These are phyloP conservation scores for Oscheius sp. DNA, from an alignment of 2,888 invertebrate genomes.

Conservation along the genomic window DNA sequence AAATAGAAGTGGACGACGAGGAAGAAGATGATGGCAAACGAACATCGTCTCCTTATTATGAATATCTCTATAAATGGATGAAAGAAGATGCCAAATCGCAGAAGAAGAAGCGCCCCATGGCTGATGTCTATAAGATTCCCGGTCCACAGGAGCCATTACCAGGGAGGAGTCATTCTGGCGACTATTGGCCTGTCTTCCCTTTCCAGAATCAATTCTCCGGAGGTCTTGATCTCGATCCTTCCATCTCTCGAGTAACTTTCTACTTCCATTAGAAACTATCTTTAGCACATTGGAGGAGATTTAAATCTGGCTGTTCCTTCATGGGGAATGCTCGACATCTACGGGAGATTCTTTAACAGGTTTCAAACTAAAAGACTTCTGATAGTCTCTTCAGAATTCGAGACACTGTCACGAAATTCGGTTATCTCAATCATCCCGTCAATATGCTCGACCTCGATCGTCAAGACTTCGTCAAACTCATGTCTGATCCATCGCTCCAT, in stretches of 20 bases:
- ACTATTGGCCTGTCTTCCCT: constrained; percentile 63
- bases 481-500: constrained; percentile 51
- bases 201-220: constrained; percentile 61
- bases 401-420: constrained; percentile 58
- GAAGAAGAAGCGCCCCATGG: constrained; percentile 37
- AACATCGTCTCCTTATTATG: constrained; percentile 6
- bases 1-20: neutral
- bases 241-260: constrained; percentile 52
- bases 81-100: constrained; percentile 44
- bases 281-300: constrained; percentile 64
- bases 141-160: constrained; percentile 62
- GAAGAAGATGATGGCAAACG: constrained; percentile 14
- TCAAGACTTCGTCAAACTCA: constrained; percentile 56
- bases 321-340: constrained; percentile 62
- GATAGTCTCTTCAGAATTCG: constrained; percentile 32
- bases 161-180: constrained; percentile 54
- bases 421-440: constrained; percentile 61
- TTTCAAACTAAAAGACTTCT: neutral
- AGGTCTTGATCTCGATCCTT: constrained; percentile 61
- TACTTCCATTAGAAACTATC: neutral
- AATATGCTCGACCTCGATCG: constrained; percentile 62
- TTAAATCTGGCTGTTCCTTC: constrained; percentile 61
- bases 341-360: constrained; percentile 56
- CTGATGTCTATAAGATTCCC: constrained; percentile 46
- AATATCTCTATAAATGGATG: constrained; percentile 48